Conservation (phyloP, 2,113 vertebrate species). For the Callopanchax toddi region DNA sequence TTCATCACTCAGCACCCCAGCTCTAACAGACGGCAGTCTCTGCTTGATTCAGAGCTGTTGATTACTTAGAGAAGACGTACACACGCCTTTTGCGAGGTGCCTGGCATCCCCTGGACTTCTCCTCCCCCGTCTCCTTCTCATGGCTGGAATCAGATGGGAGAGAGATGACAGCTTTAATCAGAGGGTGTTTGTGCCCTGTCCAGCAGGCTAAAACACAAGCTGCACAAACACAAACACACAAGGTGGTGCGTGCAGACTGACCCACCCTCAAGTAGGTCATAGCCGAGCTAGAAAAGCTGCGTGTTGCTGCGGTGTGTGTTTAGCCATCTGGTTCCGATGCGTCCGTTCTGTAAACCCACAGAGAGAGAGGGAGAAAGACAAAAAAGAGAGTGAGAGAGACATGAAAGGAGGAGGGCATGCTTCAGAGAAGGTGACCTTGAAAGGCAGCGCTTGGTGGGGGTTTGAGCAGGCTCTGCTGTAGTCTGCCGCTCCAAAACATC, state of each 20-base stretch:
- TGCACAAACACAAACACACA: constrained; percentile 32
- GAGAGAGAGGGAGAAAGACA: constrained; percentile 49
- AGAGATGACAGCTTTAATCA: constrained; percentile 71
- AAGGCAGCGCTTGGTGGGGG: constrained; percentile 20
- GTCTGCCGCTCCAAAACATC: constrained; percentile 2
- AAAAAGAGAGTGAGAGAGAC: constrained; percentile 33
- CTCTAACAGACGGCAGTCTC: constrained; percentile 16
- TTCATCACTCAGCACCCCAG: constrained; percentile 2
- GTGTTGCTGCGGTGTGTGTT: constrained; percentile 74
- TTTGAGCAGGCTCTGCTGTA: constrained; percentile 7
- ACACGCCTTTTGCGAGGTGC: constrained; percentile 11
- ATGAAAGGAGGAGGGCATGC: constrained; percentile 63
- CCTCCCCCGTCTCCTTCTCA: constrained; percentile 29
- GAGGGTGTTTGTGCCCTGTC: constrained; percentile 58
- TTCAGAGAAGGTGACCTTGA: constrained; percentile 79
- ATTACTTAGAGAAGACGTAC: constrained; percentile 25
- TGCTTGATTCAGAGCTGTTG: constrained; percentile 30
- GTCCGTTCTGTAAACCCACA: constrained; percentile 72
- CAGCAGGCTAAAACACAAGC: constrained; percentile 19
- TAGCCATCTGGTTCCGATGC: constrained; percentile 86
- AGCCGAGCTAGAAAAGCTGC: constrained; percentile 33
- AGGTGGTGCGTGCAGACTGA: constrained; percentile 27
- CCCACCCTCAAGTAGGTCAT: constrained; percentile 72
- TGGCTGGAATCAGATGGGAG: constrained; percentile 49
- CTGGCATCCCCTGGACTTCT: constrained; percentile 18